phyloP scores from a whole-genome alignment of 2,797 vertebrate species.

The Tolypeutes matacus region DNA sequence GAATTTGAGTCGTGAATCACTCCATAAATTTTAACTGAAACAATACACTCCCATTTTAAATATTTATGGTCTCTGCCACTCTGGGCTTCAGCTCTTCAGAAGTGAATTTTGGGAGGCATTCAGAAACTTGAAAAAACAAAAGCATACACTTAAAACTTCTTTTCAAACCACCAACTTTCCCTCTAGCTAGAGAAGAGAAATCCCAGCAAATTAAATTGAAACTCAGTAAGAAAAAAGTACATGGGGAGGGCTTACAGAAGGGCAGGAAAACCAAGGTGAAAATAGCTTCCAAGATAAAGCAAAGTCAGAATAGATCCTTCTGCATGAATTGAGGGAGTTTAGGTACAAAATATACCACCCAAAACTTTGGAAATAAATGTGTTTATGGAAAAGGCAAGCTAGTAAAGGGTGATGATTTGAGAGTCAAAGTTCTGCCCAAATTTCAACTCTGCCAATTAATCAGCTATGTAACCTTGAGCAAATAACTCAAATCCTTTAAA shows the following conservation, averaged over 20 bases:
- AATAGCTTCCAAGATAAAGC: conserved; percentile 75
- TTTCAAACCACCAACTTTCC: conserved; percentile 73
- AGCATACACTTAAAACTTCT: conserved; percentile 85
- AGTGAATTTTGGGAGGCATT: conserved; percentile 87
- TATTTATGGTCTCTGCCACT: conserved; percentile 71
- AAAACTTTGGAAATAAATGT: neutral
- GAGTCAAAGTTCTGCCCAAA: neutral
- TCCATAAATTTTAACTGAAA: conserved; percentile 76
- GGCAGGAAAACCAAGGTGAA: conserved; percentile 81
- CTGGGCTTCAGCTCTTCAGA: conserved; percentile 88
- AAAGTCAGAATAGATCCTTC: neutral
- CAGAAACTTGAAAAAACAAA: conserved; percentile 86
- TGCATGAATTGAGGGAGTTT: neutral
- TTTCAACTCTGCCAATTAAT: conserved; percentile 46
- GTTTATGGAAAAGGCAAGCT: conserved; percentile 78
- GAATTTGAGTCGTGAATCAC: conserved; percentile 69
- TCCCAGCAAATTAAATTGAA: conserved; percentile 83
- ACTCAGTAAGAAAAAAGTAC: conserved; percentile 86
- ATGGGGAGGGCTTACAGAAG: conserved; percentile 82
- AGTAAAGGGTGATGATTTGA: neutral
- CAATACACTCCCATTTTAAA: conserved; percentile 72
- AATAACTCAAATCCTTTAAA: neutral
- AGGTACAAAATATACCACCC: neutral
- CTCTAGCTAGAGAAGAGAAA: conserved; percentile 84
- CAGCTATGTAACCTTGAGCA: neutral